Base-by-base conservation (phyloP, 2,888 invertebrate genomes). In the Fragum fragum region DNA sequence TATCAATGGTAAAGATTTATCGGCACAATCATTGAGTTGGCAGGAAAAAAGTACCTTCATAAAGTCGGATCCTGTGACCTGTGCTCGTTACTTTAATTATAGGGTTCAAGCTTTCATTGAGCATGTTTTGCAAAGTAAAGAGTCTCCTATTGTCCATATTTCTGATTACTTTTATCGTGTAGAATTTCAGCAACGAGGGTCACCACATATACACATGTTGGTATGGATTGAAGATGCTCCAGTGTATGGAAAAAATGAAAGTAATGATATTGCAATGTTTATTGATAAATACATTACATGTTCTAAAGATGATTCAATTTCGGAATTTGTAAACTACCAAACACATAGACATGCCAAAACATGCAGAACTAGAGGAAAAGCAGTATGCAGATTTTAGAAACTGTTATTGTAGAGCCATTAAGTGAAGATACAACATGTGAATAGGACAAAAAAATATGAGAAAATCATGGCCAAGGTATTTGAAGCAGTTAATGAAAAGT, bases 121-220 rank as follows among this genome's bases (percentile, higher is more conserved):
- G 3, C 28, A 79, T 57, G 75, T 86, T 23, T 52, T 86, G 23
- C 76, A 71, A n/a, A 52, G 75, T 32, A 73, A 36, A n/a, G 21
- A 47, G 21, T 21, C 73, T 2, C 87, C 85, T n/a, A 32, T 88
- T 55, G 86, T 83, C 16, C 42, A 83, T 29, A 76, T 88, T 21
- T 28, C 28, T 47, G 88, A 88, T 63, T 87, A 55, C 36, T 87
- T 85, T 47, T 87, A 83, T 53, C 61, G 82, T 29, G 78, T 86
- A 5, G 87, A 88, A 53, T 88, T 88, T 77, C 86, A 88, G 47
- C 79, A 85, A 21, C 47, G 84, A 32, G 85, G 87, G 14, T 84
- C 81, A 1, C 86, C 87, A 28, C 87, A 85, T 75, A 76, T 83
- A n/a, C 84, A 73, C 29, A 73, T 73, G 73, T 16, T 73, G 1